A percentile compares a stretch with the other conserved stretches of the same genome.
Conservation (phyloP, 2,888 invertebrate genomes). For the Brachynemurus nebulosus region DNA sequence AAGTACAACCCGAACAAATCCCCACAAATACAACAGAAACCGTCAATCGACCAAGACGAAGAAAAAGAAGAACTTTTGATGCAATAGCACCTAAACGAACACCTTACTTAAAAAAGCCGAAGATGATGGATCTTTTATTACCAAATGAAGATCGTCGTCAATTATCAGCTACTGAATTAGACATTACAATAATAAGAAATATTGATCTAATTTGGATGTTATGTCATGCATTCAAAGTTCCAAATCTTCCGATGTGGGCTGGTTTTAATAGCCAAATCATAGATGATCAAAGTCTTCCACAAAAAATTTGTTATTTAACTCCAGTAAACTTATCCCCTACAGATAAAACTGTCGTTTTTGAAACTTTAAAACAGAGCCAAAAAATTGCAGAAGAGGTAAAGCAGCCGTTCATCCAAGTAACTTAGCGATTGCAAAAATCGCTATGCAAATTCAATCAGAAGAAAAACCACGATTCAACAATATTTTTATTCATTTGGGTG, state of each 20-base stretch:
- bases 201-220: constrained; percentile 17
- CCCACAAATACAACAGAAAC: background rate
- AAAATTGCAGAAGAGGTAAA: no score
- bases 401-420: no score
- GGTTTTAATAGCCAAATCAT: constrained; percentile 22
- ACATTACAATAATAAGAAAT: no score
- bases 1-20: background rate
- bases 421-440: no score
- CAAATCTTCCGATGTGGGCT: constrained; percentile 21
- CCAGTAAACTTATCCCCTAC: background rate
- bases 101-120: constrained; percentile 14
- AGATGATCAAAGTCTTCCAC: no score
- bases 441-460: no score
- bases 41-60: background rate
- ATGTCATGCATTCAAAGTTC: constrained; percentile 13
- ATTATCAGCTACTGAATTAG: background rate
- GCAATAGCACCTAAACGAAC: constrained; percentile 5
- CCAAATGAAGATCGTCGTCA: constrained; percentile 4
- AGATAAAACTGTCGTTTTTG: no score
- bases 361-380: no score
- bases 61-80: background rate
- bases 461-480: no score
- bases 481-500: no score
- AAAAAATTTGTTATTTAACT: background rate
- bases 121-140: constrained; percentile 10